Evolutionary conservation across 2,888 invertebrate species (phyloP).

Genomic region (Agrochola litura): DNA sequence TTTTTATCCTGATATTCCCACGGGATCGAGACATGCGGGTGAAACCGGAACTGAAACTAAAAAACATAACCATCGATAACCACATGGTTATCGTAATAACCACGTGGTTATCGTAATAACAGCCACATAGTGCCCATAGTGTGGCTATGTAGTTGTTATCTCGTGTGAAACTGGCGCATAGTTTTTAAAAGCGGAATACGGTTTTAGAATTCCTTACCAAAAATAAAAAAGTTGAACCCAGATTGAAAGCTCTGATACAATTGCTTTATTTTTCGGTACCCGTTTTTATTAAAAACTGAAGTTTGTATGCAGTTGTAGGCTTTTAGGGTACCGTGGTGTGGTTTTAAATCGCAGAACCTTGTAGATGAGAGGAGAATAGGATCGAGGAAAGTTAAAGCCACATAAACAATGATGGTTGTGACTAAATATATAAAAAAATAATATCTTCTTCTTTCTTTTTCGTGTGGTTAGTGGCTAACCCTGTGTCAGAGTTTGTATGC

Average conservation of each 20-base stretch:
- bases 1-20: too few relatives aligned
- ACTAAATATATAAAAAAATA: too few relatives aligned
- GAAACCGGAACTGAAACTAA: not conserved
- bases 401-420: not conserved
- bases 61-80: not conserved
- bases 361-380: not conserved
- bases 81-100: not conserved
- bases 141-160: not conserved
- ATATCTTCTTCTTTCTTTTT: too few relatives aligned
- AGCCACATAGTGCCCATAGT: not conserved
- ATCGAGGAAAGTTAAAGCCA: not conserved
- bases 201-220: conserved; percentile 33
- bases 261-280: conserved; percentile 50
- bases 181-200: conserved; percentile 47
- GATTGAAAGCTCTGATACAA: conserved; percentile 61
- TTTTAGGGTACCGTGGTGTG: conserved; percentile 30
- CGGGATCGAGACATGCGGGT: too few relatives aligned
- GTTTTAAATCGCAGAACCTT: not conserved
- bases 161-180: not conserved
- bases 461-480: too few relatives aligned
- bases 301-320: conserved; percentile 48
- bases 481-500: too few relatives aligned
- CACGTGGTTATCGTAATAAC: not conserved
- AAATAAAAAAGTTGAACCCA: conserved; percentile 41
- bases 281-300: conserved; percentile 67